Percentiles rank a stretch among this genome's conserved stretches.
Evolutionary conservation across 2,797 vertebrate species (phyloP).

Genomic region (Spea hammondii): DNA sequence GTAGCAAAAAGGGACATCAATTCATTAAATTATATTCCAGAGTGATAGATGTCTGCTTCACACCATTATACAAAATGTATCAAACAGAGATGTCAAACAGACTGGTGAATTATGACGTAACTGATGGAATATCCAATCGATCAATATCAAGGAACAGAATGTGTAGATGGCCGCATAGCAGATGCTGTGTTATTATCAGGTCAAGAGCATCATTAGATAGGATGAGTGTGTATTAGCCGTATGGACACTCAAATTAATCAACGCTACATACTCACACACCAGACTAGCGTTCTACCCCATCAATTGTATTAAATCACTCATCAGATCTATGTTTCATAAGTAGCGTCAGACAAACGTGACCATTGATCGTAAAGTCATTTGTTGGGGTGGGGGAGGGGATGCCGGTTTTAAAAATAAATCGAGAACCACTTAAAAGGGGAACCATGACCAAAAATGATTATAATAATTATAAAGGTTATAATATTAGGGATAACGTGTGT

Average conservation of each 20-base stretch:
- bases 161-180: neutral
- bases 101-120: neutral
- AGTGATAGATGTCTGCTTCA: constrained; percentile 33
- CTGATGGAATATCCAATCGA: neutral
- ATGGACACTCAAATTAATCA: neutral
- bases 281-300: neutral
- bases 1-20: constrained; percentile 35
- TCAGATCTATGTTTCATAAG: too few species aligned
- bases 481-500: too few species aligned
- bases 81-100: constrained; percentile 22
- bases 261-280: neutral
- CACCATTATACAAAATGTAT: constrained; percentile 36
- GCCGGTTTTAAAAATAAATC: too few species aligned
- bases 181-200: neutral
- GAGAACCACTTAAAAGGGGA: too few species aligned
- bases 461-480: too few species aligned
- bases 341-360: too few species aligned
- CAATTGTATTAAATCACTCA: too few species aligned
- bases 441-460: too few species aligned
- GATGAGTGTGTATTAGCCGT: neutral
- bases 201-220: neutral
- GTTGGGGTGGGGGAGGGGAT: too few species aligned
- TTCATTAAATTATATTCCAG: constrained; percentile 36
- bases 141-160: neutral
- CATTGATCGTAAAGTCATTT: too few species aligned